These are phyloP conservation scores for Pristionchus fissidentatus DNA, from an alignment of 2,888 invertebrate species.

Conservation along the genomic window DNA sequence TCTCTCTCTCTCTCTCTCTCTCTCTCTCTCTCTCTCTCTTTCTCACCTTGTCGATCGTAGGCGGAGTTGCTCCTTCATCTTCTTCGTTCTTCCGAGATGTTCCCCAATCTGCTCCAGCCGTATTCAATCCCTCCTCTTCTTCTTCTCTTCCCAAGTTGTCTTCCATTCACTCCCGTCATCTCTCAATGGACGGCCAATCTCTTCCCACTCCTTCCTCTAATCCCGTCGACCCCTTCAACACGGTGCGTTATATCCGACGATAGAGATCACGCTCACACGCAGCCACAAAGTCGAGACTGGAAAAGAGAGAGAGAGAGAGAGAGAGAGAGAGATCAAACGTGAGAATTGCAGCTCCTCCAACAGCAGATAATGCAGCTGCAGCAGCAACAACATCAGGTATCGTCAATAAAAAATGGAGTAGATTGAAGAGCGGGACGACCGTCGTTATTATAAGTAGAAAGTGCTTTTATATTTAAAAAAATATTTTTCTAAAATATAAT, in stretches of 20 bases:
- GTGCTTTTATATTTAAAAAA: no score
- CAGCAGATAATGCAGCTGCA: conserved; percentile 46
- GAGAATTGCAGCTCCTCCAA: conserved; percentile 31
- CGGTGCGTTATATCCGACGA: neutral
- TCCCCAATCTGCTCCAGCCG: conserved; percentile 39
- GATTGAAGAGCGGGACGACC: neutral
- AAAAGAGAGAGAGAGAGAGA: neutral
- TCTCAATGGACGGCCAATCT: conserved; percentile 22
- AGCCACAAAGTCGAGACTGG: neutral
- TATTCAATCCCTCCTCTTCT: neutral
- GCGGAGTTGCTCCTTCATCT: neutral
- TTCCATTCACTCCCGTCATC: conserved; percentile 10
- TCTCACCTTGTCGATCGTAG: conserved; percentile 8
- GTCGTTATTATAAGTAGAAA: no score
- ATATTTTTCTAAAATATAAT: neutral
- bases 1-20: neutral
- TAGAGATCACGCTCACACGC: conserved; percentile 8
- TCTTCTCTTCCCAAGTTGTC: neutral
- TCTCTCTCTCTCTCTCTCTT: neutral
- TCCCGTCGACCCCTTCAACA: neutral
- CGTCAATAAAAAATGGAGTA: neutral
- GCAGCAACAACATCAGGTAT: conserved; percentile 31
- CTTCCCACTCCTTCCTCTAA: neutral
- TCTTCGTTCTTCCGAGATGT: conserved; percentile 46
- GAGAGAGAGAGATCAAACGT: neutral